Evolutionary conservation across 2,888 invertebrate species (phyloP), one percentile per base, ranked within the genome.

Genomic region (Monoplex corrugatus): DNA sequence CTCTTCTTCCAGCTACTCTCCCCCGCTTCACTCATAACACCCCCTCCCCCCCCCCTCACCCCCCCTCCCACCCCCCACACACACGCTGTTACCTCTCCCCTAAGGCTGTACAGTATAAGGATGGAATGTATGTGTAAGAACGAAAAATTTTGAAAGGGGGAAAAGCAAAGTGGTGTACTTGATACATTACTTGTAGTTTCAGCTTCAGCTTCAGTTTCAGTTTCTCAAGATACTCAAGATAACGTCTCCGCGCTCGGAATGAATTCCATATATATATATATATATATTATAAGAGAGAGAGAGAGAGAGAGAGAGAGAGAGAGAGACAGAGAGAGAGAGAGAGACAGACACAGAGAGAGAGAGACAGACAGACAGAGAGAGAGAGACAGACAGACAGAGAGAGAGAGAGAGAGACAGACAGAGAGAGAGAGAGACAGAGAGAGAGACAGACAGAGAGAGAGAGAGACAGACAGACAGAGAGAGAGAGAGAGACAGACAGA

Each of bases 291-390:
- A 19, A 50, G 50, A 50, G 50, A 50, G 43, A 68, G 68, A 68
- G 43, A 86, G 68, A 86, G 68, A 86, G 68, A 86, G 86, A 86
- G 68, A 57, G 86, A 86, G 86, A 86, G 86, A 86, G 86, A 86
- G 83, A 83, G 40, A 35, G n/a, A 28, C 10, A 28, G 38, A 40
- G 40, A 40, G 83, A 43, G 43, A 35, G 43, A 35, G 35, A 28
- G n/a, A 40, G 10, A 28, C 16, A 13, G 40, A 83, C 40, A 43
- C 10, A 8, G 83, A 35, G 28, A 83, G 80, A 32, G 35, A 32
- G 35, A 80, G 35, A 32, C 16, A 80, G 35, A 32, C 16, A 80
- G 35, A 28, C 28, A 80, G 80, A 28, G 35, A 28, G 80, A 80
- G 85, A 85, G 85, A 85, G 50, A 86, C 50, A 50, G n/a, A 68